Evolutionary conservation across 2,797 vertebrate genomes (phyloP), one percentile per base, ranked within the genome.

Genomic region (Falco biarmicus): DNA sequence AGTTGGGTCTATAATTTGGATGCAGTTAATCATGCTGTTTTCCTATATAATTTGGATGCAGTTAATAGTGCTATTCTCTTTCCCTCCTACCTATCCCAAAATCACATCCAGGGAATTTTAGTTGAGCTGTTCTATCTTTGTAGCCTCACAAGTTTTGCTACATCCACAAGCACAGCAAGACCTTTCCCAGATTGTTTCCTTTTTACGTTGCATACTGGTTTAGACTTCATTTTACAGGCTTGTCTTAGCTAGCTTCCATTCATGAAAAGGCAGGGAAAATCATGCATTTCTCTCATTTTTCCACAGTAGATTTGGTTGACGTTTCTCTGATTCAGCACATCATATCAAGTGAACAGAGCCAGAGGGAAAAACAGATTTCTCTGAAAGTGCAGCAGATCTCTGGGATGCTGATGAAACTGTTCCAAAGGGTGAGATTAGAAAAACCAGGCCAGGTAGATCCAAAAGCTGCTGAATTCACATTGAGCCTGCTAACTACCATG

Each of bases 361-460:
- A 87, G 81, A 74, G 78, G 26, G 57, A 75, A 37, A 94, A 87
- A 28, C 56, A 84, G 14, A 94, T 81, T 7, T 92, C 57, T 31
- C 76, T 99, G 75, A 96, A 95, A 28, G 81, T 88, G 41, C 91
- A 98, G 54, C 97, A 98, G 82, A 96, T 99, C 83, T 97, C 69
- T 12, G 82, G 26, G 48, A 85, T 77, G 63, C 97, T 99, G 31
- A 97, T 76, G 47, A 96, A 97, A 88, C 97, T 99, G 51, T 99
- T 99, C 88, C 87, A 95, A 57, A 95, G 56, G 6, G 96, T 85
- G 29, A 95, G 97, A 50, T 95, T 93, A 90, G 97, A 98, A 75
- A 96, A 97, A 13, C 64, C 94, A 8, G 96, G 96, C 60, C 97
- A 97, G 29, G 88, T 97, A 59, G 95, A 96, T 11, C 82, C 75